Base-by-base conservation (phyloP, 1,140 invertebrate species). In the Odontomachus brunneus region DNA sequence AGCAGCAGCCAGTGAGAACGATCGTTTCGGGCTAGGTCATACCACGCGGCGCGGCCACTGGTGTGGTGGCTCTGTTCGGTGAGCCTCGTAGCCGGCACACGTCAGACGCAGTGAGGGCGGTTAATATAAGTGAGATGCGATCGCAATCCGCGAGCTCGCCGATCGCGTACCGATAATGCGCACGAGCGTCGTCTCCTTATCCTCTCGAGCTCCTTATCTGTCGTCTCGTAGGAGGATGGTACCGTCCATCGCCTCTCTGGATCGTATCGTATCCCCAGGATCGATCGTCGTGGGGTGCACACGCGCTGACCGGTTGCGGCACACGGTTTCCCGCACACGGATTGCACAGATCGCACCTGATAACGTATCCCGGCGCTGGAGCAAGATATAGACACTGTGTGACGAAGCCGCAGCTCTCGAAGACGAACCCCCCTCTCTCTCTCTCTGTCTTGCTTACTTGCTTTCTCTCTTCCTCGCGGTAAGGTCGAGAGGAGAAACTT, bases 201-300 rank as follows among this genome's bases (percentile, higher is more conserved):
- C 65, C 63, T 62, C 55, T n/a, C n/a, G 67, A 15, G n/a, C 48
- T 71, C 53, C 57, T 85, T 89, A 90, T 88, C 82, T 82, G 60
- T 69, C 62, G 55, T 74, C 84, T 62, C 44, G 73, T 29, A 69
- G 67, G n/a, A 74, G 83, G 83, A 78, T 88, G 87, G 86, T 85
- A 80, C 67, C 86, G 78, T 88, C 87, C 87, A 88, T 88, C 83
- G 86, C 60, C 53, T 63, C 87, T 88, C 87, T 88, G 86, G 88
- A 90, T 88, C 89, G 83, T 86, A 90, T 86, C 82, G 89, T 80
- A 80, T 69, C 86, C 65, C 74, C 60, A 89, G 84, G 84, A 89
- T 89, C 88, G 88, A 90, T 88, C 86, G 86, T 76, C 29, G 83
- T 69, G 48, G 55, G 62, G 83, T 88, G 87, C 86, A 88, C 86